These are phyloP conservation scores for Galaxea fascicularis DNA, from an alignment of 92 coral and sea anemone species.

Conservation along the genomic window DNA sequence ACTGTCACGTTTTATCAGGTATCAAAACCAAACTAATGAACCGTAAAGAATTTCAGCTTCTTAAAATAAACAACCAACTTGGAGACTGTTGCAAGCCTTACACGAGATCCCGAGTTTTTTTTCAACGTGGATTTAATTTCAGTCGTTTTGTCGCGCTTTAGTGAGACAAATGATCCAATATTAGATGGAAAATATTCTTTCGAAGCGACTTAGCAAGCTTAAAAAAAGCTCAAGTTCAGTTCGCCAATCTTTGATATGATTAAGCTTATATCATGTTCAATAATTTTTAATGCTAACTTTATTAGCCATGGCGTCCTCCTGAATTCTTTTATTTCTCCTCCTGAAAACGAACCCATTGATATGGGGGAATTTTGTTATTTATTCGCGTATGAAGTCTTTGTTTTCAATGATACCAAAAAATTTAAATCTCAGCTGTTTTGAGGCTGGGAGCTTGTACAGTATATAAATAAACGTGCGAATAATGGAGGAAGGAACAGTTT, in stretches of 20 bases:
- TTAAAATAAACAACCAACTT: not conserved
- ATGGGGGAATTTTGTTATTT: not conserved
- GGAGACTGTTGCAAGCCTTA: not conserved
- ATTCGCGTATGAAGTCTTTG: not conserved
- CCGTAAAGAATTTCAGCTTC: conserved; percentile 7
- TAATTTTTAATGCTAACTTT: not conserved
- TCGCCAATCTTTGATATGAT: not conserved
- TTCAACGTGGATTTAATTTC: conserved; percentile 2
- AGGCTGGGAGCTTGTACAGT: not conserved
- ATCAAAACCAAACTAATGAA: conserved; percentile 3
- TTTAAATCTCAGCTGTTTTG: not conserved
- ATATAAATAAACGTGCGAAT: not conserved
- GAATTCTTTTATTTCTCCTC: not conserved
- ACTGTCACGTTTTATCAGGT: not conserved
- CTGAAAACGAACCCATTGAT: not conserved
- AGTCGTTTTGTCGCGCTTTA: not conserved
- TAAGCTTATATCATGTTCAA: too few relatives aligned
- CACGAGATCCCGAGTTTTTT: not conserved
- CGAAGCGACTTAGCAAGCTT: not conserved
- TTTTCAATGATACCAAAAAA: not conserved
- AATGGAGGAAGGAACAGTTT: not conserved
- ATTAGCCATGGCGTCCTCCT: not conserved
- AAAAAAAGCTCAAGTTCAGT: not conserved
- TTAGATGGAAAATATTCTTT: not conserved
- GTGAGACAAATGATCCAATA: not conserved